Base-by-base conservation (phyloP, 2,113 vertebrate species). In the Sinocyclocheilus rhinocerous region DNA sequence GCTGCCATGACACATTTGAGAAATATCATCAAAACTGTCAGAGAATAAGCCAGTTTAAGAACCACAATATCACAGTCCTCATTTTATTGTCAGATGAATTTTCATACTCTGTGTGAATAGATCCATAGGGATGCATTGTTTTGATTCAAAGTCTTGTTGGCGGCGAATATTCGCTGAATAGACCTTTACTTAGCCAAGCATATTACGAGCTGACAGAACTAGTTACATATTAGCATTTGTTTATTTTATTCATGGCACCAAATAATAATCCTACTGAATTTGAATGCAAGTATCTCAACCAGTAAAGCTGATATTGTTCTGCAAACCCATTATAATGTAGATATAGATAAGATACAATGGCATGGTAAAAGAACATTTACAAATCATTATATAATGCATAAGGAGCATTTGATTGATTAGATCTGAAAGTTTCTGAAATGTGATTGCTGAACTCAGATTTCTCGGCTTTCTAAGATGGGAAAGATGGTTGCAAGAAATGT, bases 31-130 rank as follows among this genome's bases (percentile, higher is more conserved):
- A 16, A 36, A 70, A 18, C 16, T 69, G 2, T 69, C 65, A 8
- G 6, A 36, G 29, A 69, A 72, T 39, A 73, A 22, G 36, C 36
- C 70, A 42, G 36, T n/a, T 42, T 42, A 73, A 22, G 4, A 73
- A n/a, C 36, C 70, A 42, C 36, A n/a, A 73, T 73, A 73, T 42
- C 36, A 20, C 36, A 12, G 33, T 42, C 70, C 20, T 72, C 69
- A 72, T 72, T 72, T 42, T 72, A 18, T 22, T 39, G 69, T 72
- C 69, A 72, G 36, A 39, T 42, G 70, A n/a, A 76, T 76, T 50
- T 50, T 26, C 73, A 73, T 42, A 3, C 20, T 42, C 70, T 73
- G 36, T 73, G 20, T 42, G 22, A 76, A 48, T 50, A 45, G 73
- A 76, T 50, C 73, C n/a, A 48, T 15, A 16, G 39, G 59, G 42